Percentiles rank a stretch among this genome's conserved stretches.
These are phyloP conservation scores for Oreochromis niloticus DNA, from an alignment of 2,113 vertebrate genomes.

Conservation along the genomic window DNA sequence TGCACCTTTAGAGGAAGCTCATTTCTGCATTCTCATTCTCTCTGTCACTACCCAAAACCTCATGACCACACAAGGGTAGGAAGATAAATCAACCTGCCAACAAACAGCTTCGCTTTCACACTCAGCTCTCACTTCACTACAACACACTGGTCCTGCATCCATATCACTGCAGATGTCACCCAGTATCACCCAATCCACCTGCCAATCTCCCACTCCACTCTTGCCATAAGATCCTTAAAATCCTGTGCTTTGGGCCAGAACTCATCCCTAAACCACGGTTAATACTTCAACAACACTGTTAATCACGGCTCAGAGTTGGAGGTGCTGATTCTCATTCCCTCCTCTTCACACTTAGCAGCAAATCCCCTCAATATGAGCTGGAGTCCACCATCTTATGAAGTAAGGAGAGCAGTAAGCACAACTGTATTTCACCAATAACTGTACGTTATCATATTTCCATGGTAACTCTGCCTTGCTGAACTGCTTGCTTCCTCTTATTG, in stretches of 20 bases:
- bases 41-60: no score
- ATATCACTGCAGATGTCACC: no score
- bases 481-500: neutral
- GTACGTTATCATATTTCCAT: rapidly evolving
- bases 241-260: neutral
- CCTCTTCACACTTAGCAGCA: neutral
- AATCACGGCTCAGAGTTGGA: neutral
- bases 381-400: rapidly evolving
- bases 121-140: no score
- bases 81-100: no score
- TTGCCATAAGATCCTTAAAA: rapidly evolving
- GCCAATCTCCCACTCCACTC: neutral
- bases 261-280: neutral
- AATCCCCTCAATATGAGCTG: rapidly evolving
- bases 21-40: no score
- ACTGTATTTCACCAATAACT: neutral
- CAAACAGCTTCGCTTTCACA: no score
- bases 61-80: no score
- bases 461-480: rapidly evolving
- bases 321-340: neutral
- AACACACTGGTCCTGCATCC: no score
- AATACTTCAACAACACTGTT: rapidly evolving
- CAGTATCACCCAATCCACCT: no score
- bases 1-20: no score
- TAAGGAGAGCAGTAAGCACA: rapidly evolving